Evolutionary conservation across 2,797 vertebrate genomes (phyloP), one percentile per base, ranked within the genome.

Genomic region (Telmatherina bonti): DNA sequence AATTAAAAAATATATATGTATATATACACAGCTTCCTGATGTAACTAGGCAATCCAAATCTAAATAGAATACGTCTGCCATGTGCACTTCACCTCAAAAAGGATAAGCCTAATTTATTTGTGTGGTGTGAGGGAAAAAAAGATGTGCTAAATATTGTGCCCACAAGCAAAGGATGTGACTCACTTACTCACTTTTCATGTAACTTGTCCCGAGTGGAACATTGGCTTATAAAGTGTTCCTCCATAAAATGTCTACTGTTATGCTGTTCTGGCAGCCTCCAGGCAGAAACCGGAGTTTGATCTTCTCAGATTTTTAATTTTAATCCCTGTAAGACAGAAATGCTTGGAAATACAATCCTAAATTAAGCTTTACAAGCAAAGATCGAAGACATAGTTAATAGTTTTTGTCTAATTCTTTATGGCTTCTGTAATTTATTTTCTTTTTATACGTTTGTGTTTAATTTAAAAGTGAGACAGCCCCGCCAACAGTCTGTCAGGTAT

Each of bases 121-220:
- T n/a, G 65, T 62, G 53, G 60, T 64, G 4, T 81, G 22, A 30
- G 7, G 53, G 49, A 60, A 38, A 73, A 72, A 76, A 68, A 87
- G 43, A 4, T 72, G 65, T 81, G 66, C 72, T 80, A 83, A 91
- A 83, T 88, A 85, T 81, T 89, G 70, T 85, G 79, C 85, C 92
- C 82, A 79, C 52, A 65, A 87, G 91, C 78, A 54, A 85, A 62
- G 63, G 70, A 80, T 85, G 78, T 81, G 85, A 86, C 76, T 91
- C 73, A 76, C 76, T 83, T 84, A 85, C 78, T 91, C 74, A 76
- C 76, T 84, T 84, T 86, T 89, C 76, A 75, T 82, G 79, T 85
- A 82, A 65, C 78, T 65, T 29, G 60, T 87, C 86, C 85, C 85
- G 71, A 61, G 68, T 87, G 85, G 83, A 91, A 76, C 78, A 79